These are phyloP conservation scores for Acrossocheilus fasciatus DNA, from an alignment of 2,797 vertebrate species.

Conservation along the genomic window DNA sequence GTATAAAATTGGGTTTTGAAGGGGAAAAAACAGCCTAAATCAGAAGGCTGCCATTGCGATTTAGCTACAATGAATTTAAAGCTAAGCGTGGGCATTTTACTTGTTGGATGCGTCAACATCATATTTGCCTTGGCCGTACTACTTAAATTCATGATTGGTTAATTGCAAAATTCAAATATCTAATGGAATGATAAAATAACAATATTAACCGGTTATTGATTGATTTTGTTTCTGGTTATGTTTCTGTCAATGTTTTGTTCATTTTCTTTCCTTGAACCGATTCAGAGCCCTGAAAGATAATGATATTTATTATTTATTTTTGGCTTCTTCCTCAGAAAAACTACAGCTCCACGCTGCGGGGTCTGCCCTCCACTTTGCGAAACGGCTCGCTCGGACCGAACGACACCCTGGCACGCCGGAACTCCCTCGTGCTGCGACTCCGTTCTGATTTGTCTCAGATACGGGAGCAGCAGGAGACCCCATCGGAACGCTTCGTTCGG, in stretches of 20 bases:
- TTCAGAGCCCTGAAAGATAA: not conserved
- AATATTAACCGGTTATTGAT: too few relatives aligned
- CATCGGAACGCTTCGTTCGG: constrained; percentile 84
- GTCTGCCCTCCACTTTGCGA: constrained; percentile 76
- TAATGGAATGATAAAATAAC: too few relatives aligned
- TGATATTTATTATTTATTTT: not conserved
- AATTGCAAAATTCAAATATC: not conserved
- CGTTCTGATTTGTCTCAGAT: constrained; percentile 80
- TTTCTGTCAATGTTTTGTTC: too few relatives aligned
- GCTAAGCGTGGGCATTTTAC: not conserved
- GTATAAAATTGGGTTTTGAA: too few relatives aligned
- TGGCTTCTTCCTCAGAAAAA: constrained; percentile 79
- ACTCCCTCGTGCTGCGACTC: constrained; percentile 84
- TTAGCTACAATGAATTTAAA: too few relatives aligned
- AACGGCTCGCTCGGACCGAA: constrained; percentile 82
- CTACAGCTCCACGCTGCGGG: constrained; percentile 90
- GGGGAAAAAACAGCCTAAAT: too few relatives aligned
- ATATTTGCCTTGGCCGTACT: not conserved
- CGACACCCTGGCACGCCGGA: constrained; percentile 83
- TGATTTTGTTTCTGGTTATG: too few relatives aligned
- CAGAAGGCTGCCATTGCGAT: too few relatives aligned
- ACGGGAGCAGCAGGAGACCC: constrained; percentile 73
- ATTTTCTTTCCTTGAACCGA: too few relatives aligned
- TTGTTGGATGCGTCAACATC: not conserved
- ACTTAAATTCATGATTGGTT: not conserved